These are phyloP conservation scores for Zoanthus sansibaricus DNA, from an alignment of 92 coral and sea anemone genomes.

Conservation along the genomic window DNA sequence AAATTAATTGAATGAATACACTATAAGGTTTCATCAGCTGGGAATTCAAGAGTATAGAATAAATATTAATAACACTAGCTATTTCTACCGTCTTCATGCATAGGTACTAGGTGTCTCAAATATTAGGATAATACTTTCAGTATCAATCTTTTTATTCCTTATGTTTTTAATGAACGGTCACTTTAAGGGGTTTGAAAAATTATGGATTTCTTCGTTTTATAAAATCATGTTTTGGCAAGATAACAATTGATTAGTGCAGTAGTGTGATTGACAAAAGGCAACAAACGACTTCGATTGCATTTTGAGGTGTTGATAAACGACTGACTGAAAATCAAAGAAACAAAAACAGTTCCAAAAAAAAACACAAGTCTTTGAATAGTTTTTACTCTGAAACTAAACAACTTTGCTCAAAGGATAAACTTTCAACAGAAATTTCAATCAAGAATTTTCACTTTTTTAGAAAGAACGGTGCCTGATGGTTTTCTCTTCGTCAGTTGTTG, in stretches of 20 bases:
- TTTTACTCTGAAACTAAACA: neutral
- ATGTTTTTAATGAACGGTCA: no score
- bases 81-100: no score
- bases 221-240: neutral
- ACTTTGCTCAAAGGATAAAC: neutral
- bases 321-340: neutral
- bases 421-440: neutral
- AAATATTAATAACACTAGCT: no score
- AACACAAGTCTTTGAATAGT: neutral
- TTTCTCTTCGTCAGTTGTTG: neutral
- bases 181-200: no score
- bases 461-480: neutral
- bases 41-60: no score
- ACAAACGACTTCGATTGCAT: neutral
- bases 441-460: no score
- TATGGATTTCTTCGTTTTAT: no score
- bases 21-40: no score
- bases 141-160: no score
- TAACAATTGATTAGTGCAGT: neutral
- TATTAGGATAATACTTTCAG: no score
- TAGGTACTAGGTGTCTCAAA: no score
- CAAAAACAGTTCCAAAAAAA: neutral
- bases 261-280: neutral
- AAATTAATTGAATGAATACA: no score
- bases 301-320: constrained; percentile 1